A percentile compares a stretch with the other conserved stretches of the same genome.
Conservation (phyloP, 2,113 vertebrate species). For the Colaptes auratus region DNA sequence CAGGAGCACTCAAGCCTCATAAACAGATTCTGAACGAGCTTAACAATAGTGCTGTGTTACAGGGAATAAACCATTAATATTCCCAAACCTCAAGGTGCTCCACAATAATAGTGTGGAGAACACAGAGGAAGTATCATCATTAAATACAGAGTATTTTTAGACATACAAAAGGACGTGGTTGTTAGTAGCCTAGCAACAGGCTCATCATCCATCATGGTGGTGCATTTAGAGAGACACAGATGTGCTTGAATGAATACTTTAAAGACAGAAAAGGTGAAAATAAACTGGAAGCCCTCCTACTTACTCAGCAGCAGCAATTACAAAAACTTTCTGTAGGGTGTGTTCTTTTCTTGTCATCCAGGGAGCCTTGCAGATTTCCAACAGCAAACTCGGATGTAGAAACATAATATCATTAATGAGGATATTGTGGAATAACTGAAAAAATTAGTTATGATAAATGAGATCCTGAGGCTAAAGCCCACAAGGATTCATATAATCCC, state of each 20-base stretch:
- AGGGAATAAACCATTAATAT: not conserved
- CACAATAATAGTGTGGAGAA: not conserved
- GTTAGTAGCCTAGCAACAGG: conserved; percentile 63
- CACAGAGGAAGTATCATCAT: not conserved
- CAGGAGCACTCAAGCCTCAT: not conserved
- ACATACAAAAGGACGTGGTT: not conserved
- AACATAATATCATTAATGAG: not conserved
- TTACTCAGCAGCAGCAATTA: not conserved
- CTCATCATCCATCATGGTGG: not conserved
- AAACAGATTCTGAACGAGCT: not conserved
- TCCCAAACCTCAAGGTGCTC: not conserved
- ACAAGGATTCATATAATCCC: not conserved
- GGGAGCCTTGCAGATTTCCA: not conserved
- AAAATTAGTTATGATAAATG: not conserved
- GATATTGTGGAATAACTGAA: not conserved
- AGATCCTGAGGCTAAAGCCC: not conserved
- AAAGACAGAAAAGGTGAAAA: conserved; percentile 43
- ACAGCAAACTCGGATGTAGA: not conserved
- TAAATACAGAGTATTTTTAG: conserved; percentile 59
- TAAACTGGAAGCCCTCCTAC: conserved; percentile 9
- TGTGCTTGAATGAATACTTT: conserved; percentile 27
- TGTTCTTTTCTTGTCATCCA: not conserved
- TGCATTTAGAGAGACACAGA: conserved; percentile 38
- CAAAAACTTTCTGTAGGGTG: not conserved
- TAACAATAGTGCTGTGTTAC: not conserved